phyloP scores from a whole-genome alignment of 2,888 invertebrate species.

The Cylloceria caligata region DNA sequence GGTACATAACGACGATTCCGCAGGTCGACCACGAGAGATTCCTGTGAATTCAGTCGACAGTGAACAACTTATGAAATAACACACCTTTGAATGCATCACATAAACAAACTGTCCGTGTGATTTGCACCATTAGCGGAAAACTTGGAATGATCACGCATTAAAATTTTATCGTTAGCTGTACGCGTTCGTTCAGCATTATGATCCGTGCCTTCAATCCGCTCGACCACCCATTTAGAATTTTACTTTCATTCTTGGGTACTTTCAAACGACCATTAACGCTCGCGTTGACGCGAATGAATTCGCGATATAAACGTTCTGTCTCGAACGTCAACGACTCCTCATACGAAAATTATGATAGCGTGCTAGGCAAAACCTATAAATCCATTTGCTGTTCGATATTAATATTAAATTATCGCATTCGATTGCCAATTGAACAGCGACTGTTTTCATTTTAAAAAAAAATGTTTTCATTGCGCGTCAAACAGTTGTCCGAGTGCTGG shows the following conservation, averaged over 20 bases:
- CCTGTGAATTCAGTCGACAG: slow-evolving; percentile 3
- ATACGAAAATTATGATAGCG: slow-evolving; percentile 10
- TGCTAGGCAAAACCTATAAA: no score
- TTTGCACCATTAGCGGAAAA: slow-evolving; percentile 31
- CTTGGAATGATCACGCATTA: slow-evolving; percentile 45
- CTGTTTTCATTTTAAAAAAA: background rate
- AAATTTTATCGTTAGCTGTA: slow-evolving; percentile 40
- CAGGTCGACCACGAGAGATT: slow-evolving; percentile 35
- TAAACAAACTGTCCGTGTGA: background rate
- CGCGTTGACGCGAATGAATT: slow-evolving; percentile 12
- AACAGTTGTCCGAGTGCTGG: slow-evolving; percentile 57
- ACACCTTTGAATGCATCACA: background rate
- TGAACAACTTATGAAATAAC: slow-evolving; percentile 52
- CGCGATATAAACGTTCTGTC: slow-evolving; percentile 25
- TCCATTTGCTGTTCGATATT: slow-evolving; percentile 39
- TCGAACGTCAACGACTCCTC: slow-evolving; percentile 15
- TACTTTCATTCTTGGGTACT: slow-evolving; percentile 50
- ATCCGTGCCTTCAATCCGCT: slow-evolving; percentile 44
- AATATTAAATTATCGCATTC: slow-evolving; percentile 55
- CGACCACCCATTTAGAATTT: slow-evolving; percentile 55
- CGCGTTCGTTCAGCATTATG: slow-evolving; percentile 40
- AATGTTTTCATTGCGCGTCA: slow-evolving; percentile 21
- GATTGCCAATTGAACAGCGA: slow-evolving; percentile 23
- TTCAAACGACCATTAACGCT: slow-evolving; percentile 49
- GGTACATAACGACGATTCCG: slow-evolving; percentile 64